Evolutionary conservation across 2,888 invertebrate species (phyloP).

Genomic region (Seladonia tumulorum): DNA sequence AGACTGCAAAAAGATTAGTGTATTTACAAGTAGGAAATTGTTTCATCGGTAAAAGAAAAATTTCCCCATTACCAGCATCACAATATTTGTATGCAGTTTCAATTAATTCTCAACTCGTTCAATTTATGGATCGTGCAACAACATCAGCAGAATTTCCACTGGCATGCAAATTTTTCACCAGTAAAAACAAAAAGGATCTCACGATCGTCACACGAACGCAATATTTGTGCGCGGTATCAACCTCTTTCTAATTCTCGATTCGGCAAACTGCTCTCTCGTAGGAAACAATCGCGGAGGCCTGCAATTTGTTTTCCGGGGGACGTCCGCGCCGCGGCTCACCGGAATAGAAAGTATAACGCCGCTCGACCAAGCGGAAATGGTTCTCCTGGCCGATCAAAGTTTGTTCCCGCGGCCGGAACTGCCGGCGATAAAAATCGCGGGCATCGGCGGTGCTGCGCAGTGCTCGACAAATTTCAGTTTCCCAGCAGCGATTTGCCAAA

Average conservation of each 20-base stretch:
- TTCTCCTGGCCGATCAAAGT: constrained; percentile 3
- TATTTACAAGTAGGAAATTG: too few relatives aligned
- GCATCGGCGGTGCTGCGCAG: background rate
- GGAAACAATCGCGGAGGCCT: background rate
- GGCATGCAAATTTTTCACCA: too few relatives aligned
- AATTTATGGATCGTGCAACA: background rate
- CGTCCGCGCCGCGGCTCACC: background rate
- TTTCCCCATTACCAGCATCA: background rate
- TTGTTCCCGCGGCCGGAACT: background rate
- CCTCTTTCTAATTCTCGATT: background rate
- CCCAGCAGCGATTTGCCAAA: constrained; percentile 29
- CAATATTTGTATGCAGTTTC: background rate
- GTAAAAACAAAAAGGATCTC: too few relatives aligned
- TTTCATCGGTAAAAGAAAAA: background rate
- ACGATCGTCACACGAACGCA: too few relatives aligned
- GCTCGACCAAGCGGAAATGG: background rate
- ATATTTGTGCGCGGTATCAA: background rate
- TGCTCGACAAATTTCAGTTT: constrained; percentile 20
- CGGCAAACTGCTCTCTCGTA: background rate
- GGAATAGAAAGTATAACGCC: background rate
- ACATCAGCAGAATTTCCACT: too few relatives aligned
- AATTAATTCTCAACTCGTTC: background rate
- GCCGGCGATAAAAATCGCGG: constrained; percentile 17
- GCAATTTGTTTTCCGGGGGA: background rate
- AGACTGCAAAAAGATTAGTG: too few relatives aligned